Evolutionary conservation across 1,140 invertebrate genomes (phyloP).

Genomic region (Bombus picipes): DNA sequence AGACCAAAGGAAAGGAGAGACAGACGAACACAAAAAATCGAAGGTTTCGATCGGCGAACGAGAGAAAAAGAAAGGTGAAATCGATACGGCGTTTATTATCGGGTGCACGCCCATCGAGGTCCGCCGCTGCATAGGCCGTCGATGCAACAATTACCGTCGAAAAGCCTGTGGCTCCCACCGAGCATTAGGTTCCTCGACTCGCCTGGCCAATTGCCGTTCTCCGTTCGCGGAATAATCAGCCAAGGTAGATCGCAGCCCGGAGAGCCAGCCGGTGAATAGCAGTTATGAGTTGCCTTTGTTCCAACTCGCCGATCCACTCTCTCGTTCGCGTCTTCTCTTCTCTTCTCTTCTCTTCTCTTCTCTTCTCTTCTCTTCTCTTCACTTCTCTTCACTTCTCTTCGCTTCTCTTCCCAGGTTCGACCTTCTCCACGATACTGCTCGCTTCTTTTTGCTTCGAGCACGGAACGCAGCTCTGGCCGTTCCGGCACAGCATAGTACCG

Average conservation of each 20-base stretch:
- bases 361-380: background rate
- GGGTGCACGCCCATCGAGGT: constrained; percentile 38
- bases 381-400: background rate
- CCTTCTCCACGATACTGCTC: background rate
- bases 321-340: background rate
- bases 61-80: constrained; percentile 49
- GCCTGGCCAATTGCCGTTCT: constrained; percentile 44
- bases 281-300: constrained; percentile 75
- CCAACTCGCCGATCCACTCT: constrained; percentile 69
- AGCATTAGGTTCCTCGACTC: constrained; percentile 19
- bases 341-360: background rate
- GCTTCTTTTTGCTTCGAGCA: background rate
- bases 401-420: no score
- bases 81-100: constrained; percentile 42
- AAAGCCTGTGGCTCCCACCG: constrained; percentile 29
- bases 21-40: background rate
- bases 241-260: constrained; percentile 39
- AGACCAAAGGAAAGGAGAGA: no score
- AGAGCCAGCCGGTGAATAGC: constrained; percentile 44
- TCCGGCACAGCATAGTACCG: background rate
- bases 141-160: constrained; percentile 45
- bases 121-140: background rate
- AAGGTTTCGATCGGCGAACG: background rate
- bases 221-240: constrained; percentile 54
- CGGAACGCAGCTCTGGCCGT: background rate